Base-by-base conservation (phyloP, 1,140 invertebrate genomes). In the Drosophila nebulosa region DNA sequence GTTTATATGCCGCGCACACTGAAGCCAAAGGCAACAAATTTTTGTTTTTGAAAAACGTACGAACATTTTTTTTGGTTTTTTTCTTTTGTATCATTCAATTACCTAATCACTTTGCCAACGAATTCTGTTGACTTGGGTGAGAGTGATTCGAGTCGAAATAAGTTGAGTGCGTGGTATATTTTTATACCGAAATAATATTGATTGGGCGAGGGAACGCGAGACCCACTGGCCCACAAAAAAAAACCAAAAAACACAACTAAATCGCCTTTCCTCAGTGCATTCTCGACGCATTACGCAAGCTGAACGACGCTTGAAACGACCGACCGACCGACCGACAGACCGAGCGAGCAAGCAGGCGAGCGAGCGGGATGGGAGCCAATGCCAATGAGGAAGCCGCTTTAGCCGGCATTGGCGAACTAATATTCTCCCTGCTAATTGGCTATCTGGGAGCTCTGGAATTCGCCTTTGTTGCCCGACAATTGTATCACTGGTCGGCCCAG, bases 381-480 rank as follows among this genome's bases (percentile, higher is more conserved):
- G 74, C 77, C 16, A 79, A 70, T 22, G 79, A 88, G 30, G 59
- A 46, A 16, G 39, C 39, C 39, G 39, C 72, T 71, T 64, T 90
- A 10, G 67, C 88, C 68, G 90, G 76, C 60, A 53, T 91, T 39
- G 88, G 90, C 24, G 90, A 91, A 75, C 57, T 96, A 16, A 86
- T 96, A 64, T 91, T 96, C 51, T 96, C 95, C 9, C 92, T 95
- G 77, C 89, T 96, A 22, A 93, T 96, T 66, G 93, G 94, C n/a
- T 96, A 95, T 79, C 93, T 95, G 18, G 95, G 96, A 57, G 93
- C 95, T 2, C 63, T 95, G 63, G 95, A 96, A 90, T 92, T 95
- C 12, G 84, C 95, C 10, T 91, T 80, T 55, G 86, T 91, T 10
- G 72, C 84, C 2, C 81, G 78, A 6, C 90, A 91, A 57, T 61